phyloP scores from a whole-genome alignment of 2,888 invertebrate species.

The Phengaris alcon region DNA sequence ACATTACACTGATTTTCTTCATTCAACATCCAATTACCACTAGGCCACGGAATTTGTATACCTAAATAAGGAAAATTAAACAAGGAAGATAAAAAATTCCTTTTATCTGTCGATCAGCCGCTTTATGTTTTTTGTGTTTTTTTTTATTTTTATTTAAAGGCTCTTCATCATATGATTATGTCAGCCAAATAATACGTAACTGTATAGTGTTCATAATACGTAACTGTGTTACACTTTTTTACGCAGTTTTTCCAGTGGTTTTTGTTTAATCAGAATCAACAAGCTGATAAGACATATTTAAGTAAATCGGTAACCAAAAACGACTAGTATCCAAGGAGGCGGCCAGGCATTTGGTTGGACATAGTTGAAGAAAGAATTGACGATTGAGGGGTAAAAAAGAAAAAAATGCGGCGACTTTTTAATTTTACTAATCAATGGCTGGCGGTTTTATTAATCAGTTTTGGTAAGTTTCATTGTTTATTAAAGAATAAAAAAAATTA shows the following conservation, averaged over 20 bases:
- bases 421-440: background rate
- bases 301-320: background rate
- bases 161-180: background rate
- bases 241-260: background rate
- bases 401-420: background rate
- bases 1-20: too few species aligned
- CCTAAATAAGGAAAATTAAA: too few species aligned
- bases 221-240: background rate
- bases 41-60: too few species aligned
- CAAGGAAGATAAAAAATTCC: background rate
- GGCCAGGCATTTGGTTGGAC: background rate
- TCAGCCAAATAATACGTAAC: too few species aligned
- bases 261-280: background rate
- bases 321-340: background rate
- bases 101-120: background rate
- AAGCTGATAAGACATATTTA: constrained; percentile 14
- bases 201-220: background rate
- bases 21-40: too few species aligned
- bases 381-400: background rate
- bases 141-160: background rate
- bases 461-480: background rate
- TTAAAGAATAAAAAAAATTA: background rate
- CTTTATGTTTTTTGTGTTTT: too few species aligned
- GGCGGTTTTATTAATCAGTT: background rate
- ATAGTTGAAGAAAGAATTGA: background rate